Evolutionary conservation across 2,113 vertebrate genomes (phyloP).

Genomic region (Sylvilagus bachmani): DNA sequence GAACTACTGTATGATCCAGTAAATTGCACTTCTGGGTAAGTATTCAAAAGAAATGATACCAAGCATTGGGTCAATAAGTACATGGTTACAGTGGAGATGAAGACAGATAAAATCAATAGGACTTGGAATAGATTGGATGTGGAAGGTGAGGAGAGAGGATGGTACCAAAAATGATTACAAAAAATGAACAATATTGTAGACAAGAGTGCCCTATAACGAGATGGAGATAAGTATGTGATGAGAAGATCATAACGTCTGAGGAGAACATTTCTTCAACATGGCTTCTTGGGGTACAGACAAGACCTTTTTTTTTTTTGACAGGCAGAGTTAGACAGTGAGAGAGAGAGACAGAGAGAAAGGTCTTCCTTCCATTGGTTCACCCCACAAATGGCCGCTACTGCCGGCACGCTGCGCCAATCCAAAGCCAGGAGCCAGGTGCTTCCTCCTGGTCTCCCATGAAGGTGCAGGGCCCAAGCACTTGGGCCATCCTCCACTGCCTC

Average conservation of each 20-base stretch:
- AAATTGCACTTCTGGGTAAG: not conserved
- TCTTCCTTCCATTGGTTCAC: no score
- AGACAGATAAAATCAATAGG: not conserved
- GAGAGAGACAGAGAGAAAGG: no score
- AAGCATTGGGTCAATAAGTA: not conserved
- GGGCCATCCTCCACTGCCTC: no score
- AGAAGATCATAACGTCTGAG: slow-evolving; percentile 6
- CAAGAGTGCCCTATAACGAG: not conserved
- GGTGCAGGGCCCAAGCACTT: no score
- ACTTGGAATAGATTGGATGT: no score
- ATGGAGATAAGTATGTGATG: not conserved
- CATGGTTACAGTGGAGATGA: not conserved
- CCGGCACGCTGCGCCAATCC: no score
- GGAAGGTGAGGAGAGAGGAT: not conserved
- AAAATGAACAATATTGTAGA: not conserved
- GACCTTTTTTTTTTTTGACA: no score
- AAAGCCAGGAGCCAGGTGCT: no score
- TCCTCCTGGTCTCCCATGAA: no score
- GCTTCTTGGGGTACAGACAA: not conserved
- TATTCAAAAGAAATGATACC: not conserved
- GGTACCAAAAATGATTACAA: not conserved
- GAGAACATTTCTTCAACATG: not conserved
- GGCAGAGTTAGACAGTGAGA: no score
- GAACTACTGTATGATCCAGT: not conserved
- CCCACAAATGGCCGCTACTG: no score